Evolutionary conservation across 2,888 invertebrate species (phyloP).

Genomic region (Pristionchus entomophagus): DNA sequence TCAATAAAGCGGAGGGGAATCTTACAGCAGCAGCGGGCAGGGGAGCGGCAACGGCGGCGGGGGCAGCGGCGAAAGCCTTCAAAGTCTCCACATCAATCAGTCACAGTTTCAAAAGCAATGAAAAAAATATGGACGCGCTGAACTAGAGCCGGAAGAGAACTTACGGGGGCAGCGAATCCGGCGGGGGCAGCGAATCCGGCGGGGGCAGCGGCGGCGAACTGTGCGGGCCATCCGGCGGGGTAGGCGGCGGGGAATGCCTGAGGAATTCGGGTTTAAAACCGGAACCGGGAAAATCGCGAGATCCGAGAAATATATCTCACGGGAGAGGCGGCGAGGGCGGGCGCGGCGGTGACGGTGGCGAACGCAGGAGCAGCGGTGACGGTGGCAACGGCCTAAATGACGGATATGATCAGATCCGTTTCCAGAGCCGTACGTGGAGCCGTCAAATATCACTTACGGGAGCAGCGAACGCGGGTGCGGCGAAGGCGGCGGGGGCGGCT

Average conservation of each 20-base stretch:
- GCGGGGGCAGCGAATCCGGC: conserved; percentile 27
- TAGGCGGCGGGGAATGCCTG: background rate
- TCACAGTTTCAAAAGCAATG: background rate
- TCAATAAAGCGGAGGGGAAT: background rate
- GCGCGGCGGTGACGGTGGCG: conserved; percentile 1
- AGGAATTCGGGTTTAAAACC: background rate
- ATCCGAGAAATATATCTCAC: background rate
- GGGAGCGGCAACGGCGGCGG: conserved; percentile 26
- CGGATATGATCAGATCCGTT: background rate
- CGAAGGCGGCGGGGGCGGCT: background rate
- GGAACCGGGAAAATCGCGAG: background rate
- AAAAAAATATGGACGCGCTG: background rate
- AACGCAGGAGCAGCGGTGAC: conserved; percentile 28
- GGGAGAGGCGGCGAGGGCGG: background rate
- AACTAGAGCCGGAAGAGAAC: background rate
- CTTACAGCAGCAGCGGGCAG: conserved; percentile 28
- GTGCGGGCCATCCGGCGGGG: conserved; percentile 15
- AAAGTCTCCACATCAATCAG: background rate
- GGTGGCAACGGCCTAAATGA: conserved; percentile 28
- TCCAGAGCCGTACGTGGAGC: background rate
- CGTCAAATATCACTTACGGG: background rate
- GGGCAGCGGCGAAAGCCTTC: conserved; percentile 36
- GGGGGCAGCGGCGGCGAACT: background rate
- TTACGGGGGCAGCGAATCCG: conserved; percentile 12
- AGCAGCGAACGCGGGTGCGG: background rate